These are phyloP conservation scores for Pipra filicauda DNA, from an alignment of 2,113 vertebrate species.

Conservation along the genomic window DNA sequence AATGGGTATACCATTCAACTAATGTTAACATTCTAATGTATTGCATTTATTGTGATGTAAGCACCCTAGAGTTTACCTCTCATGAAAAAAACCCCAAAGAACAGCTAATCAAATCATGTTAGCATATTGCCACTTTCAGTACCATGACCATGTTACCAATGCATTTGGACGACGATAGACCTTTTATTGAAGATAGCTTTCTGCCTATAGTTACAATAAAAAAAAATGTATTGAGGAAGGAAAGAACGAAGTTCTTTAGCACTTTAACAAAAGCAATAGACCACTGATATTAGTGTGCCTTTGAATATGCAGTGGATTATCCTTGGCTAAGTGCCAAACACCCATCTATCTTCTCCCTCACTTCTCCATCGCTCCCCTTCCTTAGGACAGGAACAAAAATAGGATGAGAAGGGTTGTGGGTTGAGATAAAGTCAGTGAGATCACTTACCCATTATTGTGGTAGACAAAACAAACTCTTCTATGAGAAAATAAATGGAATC, in stretches of 20 bases:
- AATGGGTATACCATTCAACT: slow-evolving; percentile 13
- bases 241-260: neutral
- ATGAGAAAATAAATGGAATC: neutral
- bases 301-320: neutral
- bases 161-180: neutral
- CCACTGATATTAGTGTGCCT: neutral
- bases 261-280: neutral
- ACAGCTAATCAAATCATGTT: neutral
- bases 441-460: neutral
- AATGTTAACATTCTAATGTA: slow-evolving; percentile 1
- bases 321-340: neutral
- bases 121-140: neutral
- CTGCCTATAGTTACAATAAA: neutral
- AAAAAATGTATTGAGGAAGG: neutral
- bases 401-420: neutral
- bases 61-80: neutral
- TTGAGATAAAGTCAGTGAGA: neutral
- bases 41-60: neutral
- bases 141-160: neutral
- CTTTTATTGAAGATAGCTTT: neutral
- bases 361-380: neutral
- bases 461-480: neutral
- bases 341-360: neutral
- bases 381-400: neutral
- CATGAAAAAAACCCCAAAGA: neutral